Base-by-base conservation (phyloP, 2,888 invertebrate species). In the Dolichomitus sp. region DNA sequence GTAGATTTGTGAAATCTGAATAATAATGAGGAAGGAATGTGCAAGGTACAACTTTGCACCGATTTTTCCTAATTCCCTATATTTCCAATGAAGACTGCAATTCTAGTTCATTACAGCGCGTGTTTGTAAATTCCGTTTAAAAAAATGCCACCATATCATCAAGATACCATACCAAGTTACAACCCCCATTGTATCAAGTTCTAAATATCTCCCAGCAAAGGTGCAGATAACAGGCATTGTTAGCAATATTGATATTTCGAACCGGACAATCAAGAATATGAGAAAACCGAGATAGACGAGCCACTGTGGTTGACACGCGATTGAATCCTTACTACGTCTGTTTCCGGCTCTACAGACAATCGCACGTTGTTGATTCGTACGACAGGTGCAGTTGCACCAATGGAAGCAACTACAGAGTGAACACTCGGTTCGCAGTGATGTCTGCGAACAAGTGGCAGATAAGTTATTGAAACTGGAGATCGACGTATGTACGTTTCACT, bases 401-500 rank as follows among this genome's bases (percentile, higher is more conserved):
- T 17, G 17, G 4, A 54, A 7, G 52, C 42, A 45, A 37, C n/a
- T 12, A 45, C 33, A 45, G 14, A 48, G 48, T 27, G 30, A 61
- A 73, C 19, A 57, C 68, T 52, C 23, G 74, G 27, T 48, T 63
- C 78, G 23, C 40, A 68, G 54, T 69, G 73, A 78, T 74, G 57
- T 69, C 23, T 30, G 63, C 37, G 33, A 61, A 33, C 33, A 30
- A 54, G 40, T 63, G 48, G 65, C 69, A 40, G 57, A 59, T 69
- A 50, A 78, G 65, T 57, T 70, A 82, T 75, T 75, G 82, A 82
- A 82, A 84, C 84, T 80, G 74, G 82, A 83, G 74, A 80, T 79
- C 72, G 81, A 80, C 73, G 59, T 42, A 54, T 23, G 45, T 19
- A 72, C 48, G 73, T 61, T 70, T 23, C 79, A 48, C 48, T n/a